Evolutionary conservation across 2,113 vertebrate species (phyloP), one percentile per base, ranked within the genome.

Genomic region (Pantherophis guttatus): DNA sequence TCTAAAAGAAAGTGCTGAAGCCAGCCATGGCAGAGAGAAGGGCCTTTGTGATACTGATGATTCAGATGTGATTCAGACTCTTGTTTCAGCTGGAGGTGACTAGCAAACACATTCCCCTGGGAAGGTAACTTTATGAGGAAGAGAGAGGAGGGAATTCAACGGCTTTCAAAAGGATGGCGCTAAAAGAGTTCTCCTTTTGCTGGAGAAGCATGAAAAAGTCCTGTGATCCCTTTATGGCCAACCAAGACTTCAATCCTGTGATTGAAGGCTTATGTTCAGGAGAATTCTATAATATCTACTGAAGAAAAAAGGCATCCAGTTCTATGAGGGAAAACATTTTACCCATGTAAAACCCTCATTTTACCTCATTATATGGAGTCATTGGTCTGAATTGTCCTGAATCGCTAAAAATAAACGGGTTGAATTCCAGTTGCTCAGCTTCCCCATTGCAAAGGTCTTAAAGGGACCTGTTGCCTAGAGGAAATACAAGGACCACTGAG

Each of bases 331-430:
- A 86, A 94, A 9, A 26, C 33, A 52, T 58, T 44, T 19, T 44
- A 86, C 21, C 29, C 94, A 94, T 19, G 15, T 57, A 54, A 91
- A 94, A 52, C 85, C 21, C 59, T 52, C 13, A 88, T 88, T 94
- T 92, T 88, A 53, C 8, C 48, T 87, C 39, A 91, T 59, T 10
- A 44, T 87, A 91, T 70, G n/a, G 39, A 24, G 13, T 39, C n/a
- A 13, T 33, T 62, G 33, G n/a, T 17, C 62, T 58, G 50, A 89
- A 90, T 62, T 57, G 3, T 13, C 19, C 55, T 55, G 75, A 13
- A 90, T 58, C 8, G 57, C 0, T 93, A 50, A 55, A 0, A 54
- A 88, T 19, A 54, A 88, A 88, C 26, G 13, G 65, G 8, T 17
- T 50, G 11, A 91, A 24, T 57, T 55, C 12, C 23, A 44, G 12